Base-by-base conservation (phyloP, 2,888 invertebrate genomes). In the Dyspetes luteomarginatus region DNA sequence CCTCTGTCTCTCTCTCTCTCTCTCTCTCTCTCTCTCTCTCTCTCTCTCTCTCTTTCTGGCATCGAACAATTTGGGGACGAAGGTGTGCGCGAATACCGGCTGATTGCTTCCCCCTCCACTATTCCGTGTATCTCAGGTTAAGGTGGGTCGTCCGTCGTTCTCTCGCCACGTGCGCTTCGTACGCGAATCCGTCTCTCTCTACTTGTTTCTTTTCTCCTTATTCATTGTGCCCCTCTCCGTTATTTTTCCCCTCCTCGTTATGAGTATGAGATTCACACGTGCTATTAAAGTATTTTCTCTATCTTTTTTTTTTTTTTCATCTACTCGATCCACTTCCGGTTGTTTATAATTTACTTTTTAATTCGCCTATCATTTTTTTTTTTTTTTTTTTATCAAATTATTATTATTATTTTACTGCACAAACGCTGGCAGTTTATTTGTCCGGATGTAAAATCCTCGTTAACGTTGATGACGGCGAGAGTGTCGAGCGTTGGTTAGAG, bases 401-500 rank as follows among this genome's bases (percentile, higher is more conserved):
- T n/a, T n/a, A n/a, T n/a, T n/a, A n/a, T n/a, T n/a, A n/a, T n/a
- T 36, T 1, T 1, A 36, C 1, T 30, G 58, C n/a, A n/a, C n/a
- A n/a, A n/a, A n/a, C n/a, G n/a, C n/a, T n/a, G n/a, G n/a, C n/a
- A n/a, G n/a, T n/a, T n/a, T n/a, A n/a, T n/a, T n/a, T n/a, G n/a
- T n/a, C n/a, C 58, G 36, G 12, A 48, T 15, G 12, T 45, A 4
- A 26, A 69, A 28, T 30, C 15, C 12, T n/a, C 36, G 72, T 55
- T 9, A 28, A 67, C 30, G 50, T 52, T 36, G 52, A n/a, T 24
- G 64, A 50, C 50, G 68, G 73, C 60, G 72, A 76, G 79, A 62
- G 89, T 86, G 86, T 88, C 84, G 86, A 86, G 86, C 50, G 52
- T 48, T n/a, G 62, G 58, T 55, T 86, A 85, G 88, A 89, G 89